Percentiles rank a stretch among this genome's conserved stretches.
phyloP scores from a whole-genome alignment of 2,888 invertebrate species.

The Megaustenia siamemsis region DNA sequence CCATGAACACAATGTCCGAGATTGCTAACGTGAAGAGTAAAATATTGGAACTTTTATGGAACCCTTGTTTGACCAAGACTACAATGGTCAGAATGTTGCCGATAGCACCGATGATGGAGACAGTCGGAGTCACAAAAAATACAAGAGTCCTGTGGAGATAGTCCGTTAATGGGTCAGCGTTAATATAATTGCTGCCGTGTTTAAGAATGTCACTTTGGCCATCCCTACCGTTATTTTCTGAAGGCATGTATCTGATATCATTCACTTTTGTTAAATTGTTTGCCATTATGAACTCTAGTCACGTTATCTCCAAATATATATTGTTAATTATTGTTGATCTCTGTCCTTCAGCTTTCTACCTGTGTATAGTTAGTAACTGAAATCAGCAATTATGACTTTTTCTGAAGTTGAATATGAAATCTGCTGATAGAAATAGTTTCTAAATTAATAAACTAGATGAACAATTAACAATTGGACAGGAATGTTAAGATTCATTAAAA shows the following conservation, averaged over 20 bases:
- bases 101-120: slow-evolving; percentile 26
- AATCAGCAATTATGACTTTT: too few species aligned
- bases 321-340: too few species aligned
- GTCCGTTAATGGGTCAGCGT: slow-evolving; percentile 19
- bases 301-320: neutral
- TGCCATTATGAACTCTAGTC: neutral
- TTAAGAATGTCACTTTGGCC: neutral
- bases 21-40: slow-evolving; percentile 28
- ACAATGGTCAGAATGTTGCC: slow-evolving; percentile 31
- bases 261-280: neutral
- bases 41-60: slow-evolving; percentile 37
- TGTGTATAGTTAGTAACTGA: too few species aligned
- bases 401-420: too few species aligned
- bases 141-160: slow-evolving; percentile 35
- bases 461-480: too few species aligned
- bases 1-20: slow-evolving; percentile 34
- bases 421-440: too few species aligned
- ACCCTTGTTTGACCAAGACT: slow-evolving; percentile 30
- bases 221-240: too few species aligned
- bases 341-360: too few species aligned
- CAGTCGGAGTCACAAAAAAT: slow-evolving; percentile 21
- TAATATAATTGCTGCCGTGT: neutral
- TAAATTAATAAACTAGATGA: too few species aligned
- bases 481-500: too few species aligned
- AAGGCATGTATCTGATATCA: neutral